These are phyloP conservation scores for Diplazon laetatorius DNA, from an alignment of 2,888 invertebrate species.

Conservation along the genomic window DNA sequence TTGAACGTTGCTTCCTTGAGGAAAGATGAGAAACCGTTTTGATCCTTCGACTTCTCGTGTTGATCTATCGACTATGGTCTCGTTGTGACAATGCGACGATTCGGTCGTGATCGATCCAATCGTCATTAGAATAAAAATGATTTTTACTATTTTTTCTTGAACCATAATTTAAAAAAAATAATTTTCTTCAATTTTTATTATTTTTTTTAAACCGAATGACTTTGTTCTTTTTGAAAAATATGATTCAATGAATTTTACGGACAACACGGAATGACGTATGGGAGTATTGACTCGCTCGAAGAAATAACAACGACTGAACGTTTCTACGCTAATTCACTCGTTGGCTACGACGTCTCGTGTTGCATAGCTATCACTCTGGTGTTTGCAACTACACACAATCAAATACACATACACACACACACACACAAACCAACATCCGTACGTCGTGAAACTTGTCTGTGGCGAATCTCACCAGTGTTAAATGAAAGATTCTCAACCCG, in stretches of 20 bases:
- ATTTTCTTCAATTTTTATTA: neutral
- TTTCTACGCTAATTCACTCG: slow-evolving; percentile 11
- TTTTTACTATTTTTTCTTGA: slow-evolving; percentile 5
- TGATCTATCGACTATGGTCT: slow-evolving; percentile 22
- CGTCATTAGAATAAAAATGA: slow-evolving; percentile 25
- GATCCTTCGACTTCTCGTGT: slow-evolving; percentile 79
- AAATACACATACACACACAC: slow-evolving; percentile 7
- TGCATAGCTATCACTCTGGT: too few species aligned
- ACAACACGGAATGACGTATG: neutral
- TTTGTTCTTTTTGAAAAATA: too few species aligned
- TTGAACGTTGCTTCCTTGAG: slow-evolving; percentile 86
- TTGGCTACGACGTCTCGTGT: slow-evolving; percentile 9
- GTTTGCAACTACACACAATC: neutral
- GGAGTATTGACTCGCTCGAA: slow-evolving; percentile 34
- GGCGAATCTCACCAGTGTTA: slow-evolving; percentile 31
- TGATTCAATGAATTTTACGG: too few species aligned
- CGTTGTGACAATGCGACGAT: slow-evolving; percentile 17
- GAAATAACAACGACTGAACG: slow-evolving; percentile 44
- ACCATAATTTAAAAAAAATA: slow-evolving; percentile 20
- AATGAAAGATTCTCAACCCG: slow-evolving; percentile 14
- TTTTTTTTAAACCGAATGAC: neutral
- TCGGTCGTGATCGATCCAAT: neutral
- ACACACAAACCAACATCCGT: too few species aligned
- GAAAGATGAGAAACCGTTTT: slow-evolving; percentile 85
- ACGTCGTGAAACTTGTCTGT: neutral